A percentile compares a stretch with the other conserved stretches of the same genome.
Conservation (phyloP, 2,113 vertebrate genomes). For the Dryoscopus gambensis region DNA sequence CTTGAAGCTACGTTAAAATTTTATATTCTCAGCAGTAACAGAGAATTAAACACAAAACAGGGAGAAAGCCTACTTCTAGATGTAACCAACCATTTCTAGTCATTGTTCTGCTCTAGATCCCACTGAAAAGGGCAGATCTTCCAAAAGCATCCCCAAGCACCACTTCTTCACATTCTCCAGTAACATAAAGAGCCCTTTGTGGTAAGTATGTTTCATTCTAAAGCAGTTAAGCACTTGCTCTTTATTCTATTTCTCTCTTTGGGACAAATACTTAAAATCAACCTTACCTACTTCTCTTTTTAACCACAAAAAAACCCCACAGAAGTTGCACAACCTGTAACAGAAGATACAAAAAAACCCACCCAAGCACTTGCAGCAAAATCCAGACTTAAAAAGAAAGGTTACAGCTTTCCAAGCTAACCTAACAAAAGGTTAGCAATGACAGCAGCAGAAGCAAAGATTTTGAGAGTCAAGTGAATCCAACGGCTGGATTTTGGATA, state of each 20-base stretch:
- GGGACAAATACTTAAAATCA: constrained; percentile 1
- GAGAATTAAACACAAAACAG: neutral
- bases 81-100: neutral
- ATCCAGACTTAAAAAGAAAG: neutral
- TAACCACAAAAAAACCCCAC: neutral
- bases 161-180: neutral
- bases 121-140: neutral
- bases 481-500: neutral
- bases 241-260: constrained; percentile 18
- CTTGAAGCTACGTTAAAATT: neutral
- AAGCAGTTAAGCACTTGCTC: neutral
- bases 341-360: neutral
- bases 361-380: neutral
- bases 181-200: neutral
- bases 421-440: neutral
- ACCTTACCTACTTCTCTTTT: neutral
- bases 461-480: neutral
- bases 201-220: neutral
- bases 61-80: neutral
- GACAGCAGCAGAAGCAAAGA: neutral
- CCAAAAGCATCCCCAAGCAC: neutral
- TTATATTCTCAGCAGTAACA: neutral
- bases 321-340: neutral
- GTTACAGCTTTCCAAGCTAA: neutral
- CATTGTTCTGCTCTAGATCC: neutral